phyloP scores from a whole-genome alignment of 2,113 vertebrate species.

The Pongo pygmaeus region DNA sequence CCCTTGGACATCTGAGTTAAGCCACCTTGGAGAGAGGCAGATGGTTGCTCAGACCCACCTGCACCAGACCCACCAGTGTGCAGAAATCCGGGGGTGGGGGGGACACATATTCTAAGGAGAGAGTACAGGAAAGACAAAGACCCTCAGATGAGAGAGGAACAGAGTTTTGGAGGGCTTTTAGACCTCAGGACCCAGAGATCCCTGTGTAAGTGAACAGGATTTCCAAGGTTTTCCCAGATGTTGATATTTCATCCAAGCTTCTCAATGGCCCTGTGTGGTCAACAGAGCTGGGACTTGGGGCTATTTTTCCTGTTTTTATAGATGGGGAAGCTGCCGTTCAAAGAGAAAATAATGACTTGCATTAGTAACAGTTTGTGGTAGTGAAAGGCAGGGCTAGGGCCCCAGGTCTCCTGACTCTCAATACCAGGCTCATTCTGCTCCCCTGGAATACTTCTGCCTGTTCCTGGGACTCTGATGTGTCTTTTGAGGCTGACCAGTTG shows the following conservation, averaged over 20 bases:
- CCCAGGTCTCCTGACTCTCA: not conserved
- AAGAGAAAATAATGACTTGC: not conserved
- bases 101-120: not conserved
- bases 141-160: not conserved
- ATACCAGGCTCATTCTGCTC: not conserved
- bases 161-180: accelerated
- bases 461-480: not conserved
- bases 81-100: not conserved
- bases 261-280: not conserved
- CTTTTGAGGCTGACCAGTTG: not conserved
- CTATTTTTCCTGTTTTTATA: not conserved
- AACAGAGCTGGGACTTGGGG: too few species aligned
- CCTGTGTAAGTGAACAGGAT: accelerated
- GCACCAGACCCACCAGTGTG: too few species aligned
- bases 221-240: not conserved
- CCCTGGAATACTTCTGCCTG: accelerated
- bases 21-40: too few species aligned
- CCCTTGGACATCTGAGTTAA: too few species aligned
- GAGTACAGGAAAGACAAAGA: not conserved
- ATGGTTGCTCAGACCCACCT: too few species aligned
- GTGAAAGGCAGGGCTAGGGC: not conserved
- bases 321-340: not conserved
- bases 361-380: not conserved
- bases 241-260: not conserved
- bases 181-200: accelerated